These are phyloP conservation scores for Laticauda colubrina DNA, from an alignment of 2,113 vertebrate species.

Conservation along the genomic window DNA sequence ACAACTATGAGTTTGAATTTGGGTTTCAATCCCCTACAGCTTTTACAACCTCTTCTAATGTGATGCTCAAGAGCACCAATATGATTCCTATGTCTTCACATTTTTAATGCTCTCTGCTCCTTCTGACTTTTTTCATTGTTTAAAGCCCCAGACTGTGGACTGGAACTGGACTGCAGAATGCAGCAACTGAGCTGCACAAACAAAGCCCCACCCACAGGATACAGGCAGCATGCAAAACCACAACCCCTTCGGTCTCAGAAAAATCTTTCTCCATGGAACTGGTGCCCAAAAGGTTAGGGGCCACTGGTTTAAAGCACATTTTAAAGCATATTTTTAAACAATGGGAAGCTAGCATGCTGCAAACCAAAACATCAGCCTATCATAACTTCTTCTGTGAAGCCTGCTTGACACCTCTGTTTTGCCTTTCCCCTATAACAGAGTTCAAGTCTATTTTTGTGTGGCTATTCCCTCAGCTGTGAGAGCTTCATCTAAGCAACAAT, in stretches of 20 bases:
- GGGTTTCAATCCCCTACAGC: neutral
- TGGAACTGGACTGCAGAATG: too few relatives aligned
- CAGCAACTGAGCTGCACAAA: too few relatives aligned
- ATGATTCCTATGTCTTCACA: neutral
- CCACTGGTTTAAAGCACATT: too few relatives aligned
- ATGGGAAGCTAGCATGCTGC: neutral
- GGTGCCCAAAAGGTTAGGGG: too few relatives aligned
- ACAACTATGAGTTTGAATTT: neutral
- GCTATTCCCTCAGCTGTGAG: neutral
- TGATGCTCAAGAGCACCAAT: neutral
- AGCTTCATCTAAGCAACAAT: neutral
- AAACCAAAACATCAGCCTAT: neutral
- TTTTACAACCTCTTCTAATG: neutral
- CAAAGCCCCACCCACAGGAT: too few relatives aligned
- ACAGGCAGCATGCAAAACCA: too few relatives aligned
- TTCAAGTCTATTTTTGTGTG: neutral
- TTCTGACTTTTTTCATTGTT: neutral
- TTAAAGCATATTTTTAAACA: neutral
- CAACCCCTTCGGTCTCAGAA: too few relatives aligned
- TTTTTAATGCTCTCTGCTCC: neutral
- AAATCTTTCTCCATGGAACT: too few relatives aligned
- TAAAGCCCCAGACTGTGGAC: neutral
- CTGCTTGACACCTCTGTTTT: neutral
- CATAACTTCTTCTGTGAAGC: neutral
- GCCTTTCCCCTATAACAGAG: neutral